Conservation (phyloP, 64 coral and sea anemone species). For the Acropora yongei region DNA sequence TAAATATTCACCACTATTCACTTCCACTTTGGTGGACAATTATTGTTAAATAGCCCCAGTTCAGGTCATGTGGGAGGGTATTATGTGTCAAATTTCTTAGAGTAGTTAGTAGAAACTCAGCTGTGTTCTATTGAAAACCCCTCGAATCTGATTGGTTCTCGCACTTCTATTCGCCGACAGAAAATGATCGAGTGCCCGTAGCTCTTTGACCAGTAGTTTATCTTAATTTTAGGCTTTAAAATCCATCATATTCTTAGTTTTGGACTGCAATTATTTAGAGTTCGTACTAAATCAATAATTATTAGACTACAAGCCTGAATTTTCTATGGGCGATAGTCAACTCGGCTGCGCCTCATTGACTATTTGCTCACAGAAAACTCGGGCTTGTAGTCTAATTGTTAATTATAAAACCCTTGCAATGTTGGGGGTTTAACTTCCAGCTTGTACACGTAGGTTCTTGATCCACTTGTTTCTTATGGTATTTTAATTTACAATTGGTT, state of each 20-base stretch:
- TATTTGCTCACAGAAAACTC: conserved; percentile 11
- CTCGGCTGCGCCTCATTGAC: not conserved
- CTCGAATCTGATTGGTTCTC: conserved; percentile 9
- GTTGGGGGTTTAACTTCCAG: too few relatives aligned
- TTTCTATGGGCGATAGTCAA: not conserved
- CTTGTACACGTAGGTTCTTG: too few relatives aligned
- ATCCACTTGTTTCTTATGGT: too few relatives aligned
- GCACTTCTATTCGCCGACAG: not conserved
- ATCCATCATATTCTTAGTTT: not conserved
- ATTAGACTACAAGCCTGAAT: conserved; percentile 1
- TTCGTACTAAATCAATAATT: conserved; percentile 15
- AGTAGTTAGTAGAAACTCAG: conserved; percentile 20
- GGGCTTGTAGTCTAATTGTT: conserved; percentile 16
- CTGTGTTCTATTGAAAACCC: conserved; percentile 12
- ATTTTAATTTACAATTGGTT: too few relatives aligned
- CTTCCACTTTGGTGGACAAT: too few relatives aligned
- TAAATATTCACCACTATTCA: not conserved
- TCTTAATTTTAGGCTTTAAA: not conserved
- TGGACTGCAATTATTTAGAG: conserved; percentile 20
- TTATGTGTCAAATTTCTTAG: not conserved
- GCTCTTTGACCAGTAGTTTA: not conserved
- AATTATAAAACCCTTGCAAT: not conserved
- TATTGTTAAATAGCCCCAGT: not conserved
- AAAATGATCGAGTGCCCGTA: not conserved
- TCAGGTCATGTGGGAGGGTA: not conserved